These are phyloP conservation scores for Drosophila mauritiana DNA, from an alignment of 1,140 invertebrate species.

Conservation along the genomic window DNA sequence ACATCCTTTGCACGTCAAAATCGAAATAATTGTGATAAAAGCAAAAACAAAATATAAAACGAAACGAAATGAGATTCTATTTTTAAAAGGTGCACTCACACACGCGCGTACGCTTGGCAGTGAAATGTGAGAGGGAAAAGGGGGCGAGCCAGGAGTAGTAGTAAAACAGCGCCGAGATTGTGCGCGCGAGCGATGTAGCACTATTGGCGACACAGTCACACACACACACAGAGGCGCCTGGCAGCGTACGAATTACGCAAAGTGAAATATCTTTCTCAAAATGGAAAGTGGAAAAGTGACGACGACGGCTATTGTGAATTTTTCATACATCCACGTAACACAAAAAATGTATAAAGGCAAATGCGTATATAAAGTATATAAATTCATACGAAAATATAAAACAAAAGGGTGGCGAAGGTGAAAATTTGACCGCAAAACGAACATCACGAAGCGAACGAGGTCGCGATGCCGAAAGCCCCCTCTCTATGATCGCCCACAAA, in stretches of 20 bases:
- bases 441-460: constrained; percentile 32
- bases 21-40: constrained; percentile 77
- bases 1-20: constrained; percentile 57
- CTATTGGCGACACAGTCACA: constrained; percentile 65
- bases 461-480: constrained; percentile 23
- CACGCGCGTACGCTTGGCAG: constrained; percentile 47
- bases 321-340: constrained; percentile 3
- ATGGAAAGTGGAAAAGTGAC: constrained; percentile 82
- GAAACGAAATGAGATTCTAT: constrained; percentile 70
- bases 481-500: not conserved
- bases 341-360: not conserved
- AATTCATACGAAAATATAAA: constrained; percentile 16
- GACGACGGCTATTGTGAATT: constrained; percentile 52
- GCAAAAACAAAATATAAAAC: constrained; percentile 66
- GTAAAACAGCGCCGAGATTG: constrained; percentile 57
- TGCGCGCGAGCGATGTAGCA: constrained; percentile 62
- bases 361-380: no score
- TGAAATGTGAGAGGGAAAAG: constrained; percentile 39
- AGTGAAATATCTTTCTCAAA: constrained; percentile 84
- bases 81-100: constrained; percentile 73
- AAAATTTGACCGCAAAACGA: constrained; percentile 38
- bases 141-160: constrained; percentile 34
- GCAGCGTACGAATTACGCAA: constrained; percentile 82
- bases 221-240: constrained; percentile 46
- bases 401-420: not conserved